These are phyloP conservation scores for Zootoca vivipara DNA, from an alignment of 2,113 vertebrate species.

Conservation along the genomic window DNA sequence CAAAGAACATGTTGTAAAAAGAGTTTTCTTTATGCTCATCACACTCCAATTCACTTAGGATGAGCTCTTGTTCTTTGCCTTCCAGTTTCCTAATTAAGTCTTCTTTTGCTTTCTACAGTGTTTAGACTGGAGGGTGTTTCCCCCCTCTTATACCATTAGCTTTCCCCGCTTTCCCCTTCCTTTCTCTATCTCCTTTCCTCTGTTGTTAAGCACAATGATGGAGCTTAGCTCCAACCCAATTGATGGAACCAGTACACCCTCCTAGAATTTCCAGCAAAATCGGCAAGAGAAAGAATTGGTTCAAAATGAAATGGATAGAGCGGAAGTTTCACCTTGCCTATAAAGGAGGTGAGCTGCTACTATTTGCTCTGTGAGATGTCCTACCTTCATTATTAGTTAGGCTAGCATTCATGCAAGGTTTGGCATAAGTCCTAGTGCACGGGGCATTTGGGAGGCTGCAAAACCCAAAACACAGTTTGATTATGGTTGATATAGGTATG, in stretches of 20 bases:
- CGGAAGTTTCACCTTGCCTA: constrained; percentile 49
- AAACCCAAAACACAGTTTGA: not conserved
- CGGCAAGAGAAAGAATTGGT: constrained; percentile 48
- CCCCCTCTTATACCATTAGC: constrained; percentile 54
- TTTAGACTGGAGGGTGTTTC: constrained; percentile 70
- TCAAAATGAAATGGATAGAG: constrained; percentile 58
- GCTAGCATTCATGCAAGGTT: not conserved
- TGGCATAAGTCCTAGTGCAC: not conserved
- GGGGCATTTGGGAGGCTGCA: not conserved
- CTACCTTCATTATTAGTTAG: not conserved
- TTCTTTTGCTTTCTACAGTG: constrained; percentile 70
- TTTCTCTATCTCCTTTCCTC: constrained; percentile 51
- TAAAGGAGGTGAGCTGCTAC: constrained; percentile 19
- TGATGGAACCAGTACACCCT: constrained; percentile 67
- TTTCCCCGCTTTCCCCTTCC: constrained; percentile 60
- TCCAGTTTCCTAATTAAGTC: constrained; percentile 72
- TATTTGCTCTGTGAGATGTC: not conserved
- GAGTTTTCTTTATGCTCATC: constrained; percentile 76
- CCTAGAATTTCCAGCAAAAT: constrained; percentile 51
- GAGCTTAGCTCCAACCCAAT: constrained; percentile 70
- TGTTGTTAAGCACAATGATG: constrained; percentile 62
- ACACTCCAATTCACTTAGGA: constrained; percentile 74
- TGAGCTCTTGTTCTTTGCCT: constrained; percentile 70
- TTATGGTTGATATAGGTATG: not conserved
- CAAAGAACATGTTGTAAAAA: constrained; percentile 73